Evolutionary conservation across 2,113 vertebrate species (phyloP).

Genomic region (Rhegmatorhina hoffmannsi): DNA sequence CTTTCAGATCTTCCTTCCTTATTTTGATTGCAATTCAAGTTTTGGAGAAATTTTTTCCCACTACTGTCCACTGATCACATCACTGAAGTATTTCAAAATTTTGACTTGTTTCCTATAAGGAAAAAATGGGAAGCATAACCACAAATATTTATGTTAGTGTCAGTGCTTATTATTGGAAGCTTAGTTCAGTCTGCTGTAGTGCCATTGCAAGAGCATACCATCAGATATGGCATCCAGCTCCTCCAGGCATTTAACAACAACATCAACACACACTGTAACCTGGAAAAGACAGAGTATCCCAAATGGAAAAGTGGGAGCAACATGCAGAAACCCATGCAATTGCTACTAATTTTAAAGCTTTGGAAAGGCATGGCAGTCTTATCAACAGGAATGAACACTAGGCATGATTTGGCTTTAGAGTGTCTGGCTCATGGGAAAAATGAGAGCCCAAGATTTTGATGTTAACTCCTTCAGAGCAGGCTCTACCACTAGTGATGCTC

Average conservation of each 20-base stretch:
- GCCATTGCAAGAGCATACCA: constrained; percentile 16
- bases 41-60: constrained; percentile 77
- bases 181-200: constrained; percentile 49
- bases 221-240: constrained; percentile 22
- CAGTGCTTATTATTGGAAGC: constrained; percentile 77
- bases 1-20: constrained; percentile 72
- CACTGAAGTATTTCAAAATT: constrained; percentile 74
- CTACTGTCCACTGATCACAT: constrained; percentile 79
- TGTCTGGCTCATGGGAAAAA: neutral
- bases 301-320: neutral
- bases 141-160: constrained; percentile 79
- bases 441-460: neutral
- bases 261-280: neutral
- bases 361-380: neutral
- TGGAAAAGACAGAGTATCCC: neutral
- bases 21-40: constrained; percentile 70
- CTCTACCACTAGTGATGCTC: neutral
- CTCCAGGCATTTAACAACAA: neutral
- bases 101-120: constrained; percentile 77
- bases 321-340: neutral
- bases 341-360: neutral
- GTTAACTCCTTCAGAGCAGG: constrained; percentile 47
- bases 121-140: constrained; percentile 74
- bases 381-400: neutral
- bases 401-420: neutral